These are phyloP conservation scores for Hylomyscus alleni DNA, from an alignment of 2,797 vertebrate species.

Conservation along the genomic window DNA sequence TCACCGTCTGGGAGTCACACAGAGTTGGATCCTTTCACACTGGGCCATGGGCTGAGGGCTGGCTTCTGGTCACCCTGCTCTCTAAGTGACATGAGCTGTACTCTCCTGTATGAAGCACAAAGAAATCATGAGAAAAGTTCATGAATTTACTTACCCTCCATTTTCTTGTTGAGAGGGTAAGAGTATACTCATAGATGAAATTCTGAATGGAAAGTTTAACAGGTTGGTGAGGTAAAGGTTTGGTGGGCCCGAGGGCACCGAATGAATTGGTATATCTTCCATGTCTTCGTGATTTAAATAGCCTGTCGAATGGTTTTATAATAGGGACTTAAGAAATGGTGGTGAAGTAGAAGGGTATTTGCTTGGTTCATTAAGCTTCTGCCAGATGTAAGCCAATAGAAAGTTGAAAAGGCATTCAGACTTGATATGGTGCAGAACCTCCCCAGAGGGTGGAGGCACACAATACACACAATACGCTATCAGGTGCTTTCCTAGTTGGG, in stretches of 20 bases:
- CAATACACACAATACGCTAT: not conserved
- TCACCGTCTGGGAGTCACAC: not conserved
- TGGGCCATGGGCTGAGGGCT: not conserved
- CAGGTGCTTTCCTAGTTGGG: not conserved
- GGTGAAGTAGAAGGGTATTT: not conserved
- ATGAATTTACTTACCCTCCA: not conserved
- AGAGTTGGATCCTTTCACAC: not conserved
- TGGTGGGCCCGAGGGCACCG: not conserved
- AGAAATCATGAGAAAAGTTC: not conserved
- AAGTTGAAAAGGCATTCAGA: not conserved
- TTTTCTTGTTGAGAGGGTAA: not conserved
- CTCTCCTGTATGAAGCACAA: not conserved
- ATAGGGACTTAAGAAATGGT: not conserved
- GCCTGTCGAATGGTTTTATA: not conserved
- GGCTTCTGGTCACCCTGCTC: not conserved
- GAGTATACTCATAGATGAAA: not conserved
- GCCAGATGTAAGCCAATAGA: not conserved
- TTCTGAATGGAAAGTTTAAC: constrained; percentile 8
- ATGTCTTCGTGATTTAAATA: not conserved
- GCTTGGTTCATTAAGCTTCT: not conserved
- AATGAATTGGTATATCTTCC: not conserved
- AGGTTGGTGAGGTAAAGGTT: not conserved
- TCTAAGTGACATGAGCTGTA: not conserved
- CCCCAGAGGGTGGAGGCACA: not conserved
- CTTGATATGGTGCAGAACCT: not conserved